phyloP scores from a whole-genome alignment of 2,113 vertebrate species.

The Channa argus region DNA sequence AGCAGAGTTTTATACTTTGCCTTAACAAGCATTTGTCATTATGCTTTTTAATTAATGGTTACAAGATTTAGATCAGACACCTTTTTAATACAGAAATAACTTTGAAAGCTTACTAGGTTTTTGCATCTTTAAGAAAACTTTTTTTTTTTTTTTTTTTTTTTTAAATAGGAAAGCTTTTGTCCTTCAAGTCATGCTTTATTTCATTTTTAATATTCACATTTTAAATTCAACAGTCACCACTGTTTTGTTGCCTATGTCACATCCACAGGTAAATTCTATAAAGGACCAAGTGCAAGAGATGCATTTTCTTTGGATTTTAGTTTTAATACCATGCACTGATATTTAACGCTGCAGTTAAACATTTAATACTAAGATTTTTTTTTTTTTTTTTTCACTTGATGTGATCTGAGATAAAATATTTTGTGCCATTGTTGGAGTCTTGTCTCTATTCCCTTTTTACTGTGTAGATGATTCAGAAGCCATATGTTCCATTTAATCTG shows the following conservation, averaged over 20 bases:
- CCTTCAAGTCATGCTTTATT: conserved; percentile 1
- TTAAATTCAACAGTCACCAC: conserved; percentile 10
- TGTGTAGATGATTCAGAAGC: conserved; percentile 65
- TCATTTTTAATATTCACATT: conserved; percentile 27
- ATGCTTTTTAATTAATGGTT: conserved; percentile 24
- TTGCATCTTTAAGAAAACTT: conserved; percentile 40
- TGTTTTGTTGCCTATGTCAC: conserved; percentile 28
- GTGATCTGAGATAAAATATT: conserved; percentile 30
- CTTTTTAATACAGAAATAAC: conserved; percentile 18
- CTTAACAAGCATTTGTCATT: conserved; percentile 47
- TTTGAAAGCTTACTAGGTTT: conserved; percentile 13
- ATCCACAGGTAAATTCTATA: conserved; percentile 24
- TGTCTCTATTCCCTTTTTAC: conserved; percentile 48
- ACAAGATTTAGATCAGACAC: conserved; percentile 1
- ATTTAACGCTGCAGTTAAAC: conserved; percentile 13
- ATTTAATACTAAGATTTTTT: conserved; percentile 1
- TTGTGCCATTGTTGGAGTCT: conserved; percentile 16
- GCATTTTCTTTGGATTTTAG: conserved; percentile 36
- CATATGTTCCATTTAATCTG: conserved; percentile 68
- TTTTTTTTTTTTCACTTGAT: conserved; percentile 6
- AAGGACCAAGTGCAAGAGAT: conserved; percentile 75
- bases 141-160: neutral
- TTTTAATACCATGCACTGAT: conserved; percentile 10
- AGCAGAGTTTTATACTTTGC: conserved; percentile 65
- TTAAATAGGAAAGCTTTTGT: conserved; percentile 9